These are phyloP conservation scores for Macrophya alboannulata DNA, from an alignment of 2,888 invertebrate species.

Conservation along the genomic window DNA sequence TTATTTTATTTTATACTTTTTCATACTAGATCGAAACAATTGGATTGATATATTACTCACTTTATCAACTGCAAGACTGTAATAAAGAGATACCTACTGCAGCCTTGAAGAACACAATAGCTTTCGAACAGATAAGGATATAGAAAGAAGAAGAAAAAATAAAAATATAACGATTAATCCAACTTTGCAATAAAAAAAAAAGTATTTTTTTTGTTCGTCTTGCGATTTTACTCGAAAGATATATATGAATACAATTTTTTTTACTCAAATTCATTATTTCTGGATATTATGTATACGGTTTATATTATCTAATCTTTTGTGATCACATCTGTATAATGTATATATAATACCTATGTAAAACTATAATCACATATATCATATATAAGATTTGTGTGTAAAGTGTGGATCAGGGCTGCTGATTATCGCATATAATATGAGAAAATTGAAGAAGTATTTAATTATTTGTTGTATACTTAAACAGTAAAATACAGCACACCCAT, in stretches of 20 bases:
- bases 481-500: background rate
- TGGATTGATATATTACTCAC: background rate
- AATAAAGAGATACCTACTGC: background rate
- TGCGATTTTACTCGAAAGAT: background rate
- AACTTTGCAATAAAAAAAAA: background rate
- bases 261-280: background rate
- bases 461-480: background rate
- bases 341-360: background rate
- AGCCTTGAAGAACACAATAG: conserved; percentile 8
- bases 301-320: background rate
- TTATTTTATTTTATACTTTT: background rate
- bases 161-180: background rate
- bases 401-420: background rate
- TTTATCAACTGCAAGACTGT: background rate
- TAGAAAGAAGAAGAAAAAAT: background rate
- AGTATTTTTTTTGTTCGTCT: background rate
- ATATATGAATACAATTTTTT: background rate
- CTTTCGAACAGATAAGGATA: background rate
- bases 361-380: too few relatives aligned
- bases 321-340: background rate
- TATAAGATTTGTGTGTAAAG: conserved; percentile 7
- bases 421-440: background rate
- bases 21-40: background rate
- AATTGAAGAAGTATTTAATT: background rate
- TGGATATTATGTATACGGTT: background rate